Percentiles rank a stretch among this genome's conserved stretches.
These are phyloP conservation scores for Heterotis niloticus DNA, from an alignment of 2,113 vertebrate genomes.

Conservation along the genomic window DNA sequence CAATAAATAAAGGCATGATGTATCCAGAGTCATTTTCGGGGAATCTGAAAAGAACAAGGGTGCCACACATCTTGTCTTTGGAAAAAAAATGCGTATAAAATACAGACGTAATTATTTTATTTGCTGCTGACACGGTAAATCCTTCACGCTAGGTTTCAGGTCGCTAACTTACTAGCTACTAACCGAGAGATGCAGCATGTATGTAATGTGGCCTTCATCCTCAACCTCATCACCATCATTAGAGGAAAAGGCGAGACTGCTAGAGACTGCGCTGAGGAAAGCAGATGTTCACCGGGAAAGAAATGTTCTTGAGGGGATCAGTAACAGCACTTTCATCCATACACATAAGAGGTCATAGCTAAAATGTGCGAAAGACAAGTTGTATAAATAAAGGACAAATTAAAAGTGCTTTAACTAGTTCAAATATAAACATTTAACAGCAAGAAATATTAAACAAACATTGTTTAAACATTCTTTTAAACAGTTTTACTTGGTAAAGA, in stretches of 20 bases:
- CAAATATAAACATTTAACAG: slow-evolving; percentile 55
- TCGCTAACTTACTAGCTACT: too few relatives aligned
- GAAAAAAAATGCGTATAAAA: too few relatives aligned
- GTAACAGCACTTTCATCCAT: slow-evolving; percentile 15
- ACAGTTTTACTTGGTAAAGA: slow-evolving; percentile 60
- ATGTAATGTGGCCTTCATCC: not conserved
- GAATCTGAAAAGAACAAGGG: too few relatives aligned
- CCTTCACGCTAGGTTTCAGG: too few relatives aligned
- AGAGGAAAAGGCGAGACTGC: not conserved
- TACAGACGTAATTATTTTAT: too few relatives aligned
- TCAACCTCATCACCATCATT: slow-evolving; percentile 37
- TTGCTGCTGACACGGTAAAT: too few relatives aligned
- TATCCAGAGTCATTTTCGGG: too few relatives aligned
- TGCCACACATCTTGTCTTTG: too few relatives aligned
- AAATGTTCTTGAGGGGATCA: slow-evolving; percentile 12
- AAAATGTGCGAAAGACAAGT: slow-evolving; percentile 47
- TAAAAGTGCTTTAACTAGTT: slow-evolving; percentile 57
- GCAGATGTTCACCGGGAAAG: slow-evolving; percentile 11
- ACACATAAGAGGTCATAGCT: slow-evolving; percentile 19
- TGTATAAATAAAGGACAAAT: slow-evolving; percentile 58
- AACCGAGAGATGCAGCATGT: too few relatives aligned
- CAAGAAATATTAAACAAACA: slow-evolving; percentile 49
- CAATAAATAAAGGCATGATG: too few relatives aligned
- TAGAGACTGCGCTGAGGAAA: not conserved
- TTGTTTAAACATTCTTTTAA: slow-evolving; percentile 60